Percentiles rank a stretch among this genome's conserved stretches.
phyloP scores from a whole-genome alignment of 2,113 vertebrate species.

The Ophthalmolycus amberensis region DNA sequence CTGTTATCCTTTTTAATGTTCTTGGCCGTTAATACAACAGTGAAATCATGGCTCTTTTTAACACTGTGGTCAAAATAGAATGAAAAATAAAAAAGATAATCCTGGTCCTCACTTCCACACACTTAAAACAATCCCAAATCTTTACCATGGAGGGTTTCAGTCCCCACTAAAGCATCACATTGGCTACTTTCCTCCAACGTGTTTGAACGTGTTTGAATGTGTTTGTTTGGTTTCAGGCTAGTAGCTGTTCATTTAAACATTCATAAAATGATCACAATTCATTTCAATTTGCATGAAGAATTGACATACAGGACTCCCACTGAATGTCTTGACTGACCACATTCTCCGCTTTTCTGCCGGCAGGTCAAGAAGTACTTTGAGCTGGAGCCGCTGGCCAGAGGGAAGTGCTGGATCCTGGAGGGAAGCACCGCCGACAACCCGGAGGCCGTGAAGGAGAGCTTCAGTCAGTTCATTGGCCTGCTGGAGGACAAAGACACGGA shows the following conservation, averaged over 20 bases:
- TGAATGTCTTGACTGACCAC: conserved; percentile 6
- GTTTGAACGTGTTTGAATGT: neutral
- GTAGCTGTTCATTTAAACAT: neutral
- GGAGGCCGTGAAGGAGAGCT: conserved; percentile 93
- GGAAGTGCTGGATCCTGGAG: conserved; percentile 97
- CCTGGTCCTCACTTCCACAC: neutral
- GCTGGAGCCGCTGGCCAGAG: conserved; percentile 94
- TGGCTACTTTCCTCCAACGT: neutral
- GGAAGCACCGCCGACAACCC: conserved; percentile 91
- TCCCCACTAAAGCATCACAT: neutral
- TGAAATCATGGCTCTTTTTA: neutral
- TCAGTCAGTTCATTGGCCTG: conserved; percentile 91
- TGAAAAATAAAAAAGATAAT: neutral
- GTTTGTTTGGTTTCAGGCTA: neutral
- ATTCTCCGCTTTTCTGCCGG: conserved; percentile 8
- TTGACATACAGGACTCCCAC: neutral
- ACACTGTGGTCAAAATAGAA: neutral
- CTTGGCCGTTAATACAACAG: neutral
- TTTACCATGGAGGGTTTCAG: neutral
- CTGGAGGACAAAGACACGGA: conserved; percentile 94
- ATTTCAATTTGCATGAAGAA: neutral
- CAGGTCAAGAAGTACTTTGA: conserved; percentile 99
- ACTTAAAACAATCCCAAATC: neutral
- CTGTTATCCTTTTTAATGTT: conserved; percentile 4
- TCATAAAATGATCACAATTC: neutral